phyloP scores from a whole-genome alignment of 2,113 vertebrate genomes.

The Sisor rabdophorus region DNA sequence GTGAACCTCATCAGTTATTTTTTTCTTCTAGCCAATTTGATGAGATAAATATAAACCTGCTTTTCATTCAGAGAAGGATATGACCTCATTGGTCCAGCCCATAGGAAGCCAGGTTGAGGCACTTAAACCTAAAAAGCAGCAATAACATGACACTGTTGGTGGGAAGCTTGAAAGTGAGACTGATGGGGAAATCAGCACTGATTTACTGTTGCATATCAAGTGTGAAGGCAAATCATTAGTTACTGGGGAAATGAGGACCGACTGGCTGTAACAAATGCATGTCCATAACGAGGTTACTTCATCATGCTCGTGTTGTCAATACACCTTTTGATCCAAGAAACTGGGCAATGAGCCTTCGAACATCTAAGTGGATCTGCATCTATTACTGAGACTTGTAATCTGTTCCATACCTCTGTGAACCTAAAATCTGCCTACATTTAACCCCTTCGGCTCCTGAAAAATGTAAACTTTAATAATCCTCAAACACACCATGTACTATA shows the following conservation, averaged over 20 bases:
- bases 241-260: slow-evolving; percentile 43
- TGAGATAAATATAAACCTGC: slow-evolving; percentile 57
- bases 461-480: background rate
- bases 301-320: slow-evolving; percentile 54
- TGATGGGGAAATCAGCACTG: slow-evolving; percentile 65
- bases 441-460: slow-evolving; percentile 28
- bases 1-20: slow-evolving; percentile 21
- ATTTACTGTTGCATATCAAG: slow-evolving; percentile 52
- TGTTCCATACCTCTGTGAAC: slow-evolving; percentile 63
- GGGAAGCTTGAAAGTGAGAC: slow-evolving; percentile 55
- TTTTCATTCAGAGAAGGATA: slow-evolving; percentile 72
- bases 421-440: slow-evolving; percentile 60
- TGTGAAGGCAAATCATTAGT: slow-evolving; percentile 55
- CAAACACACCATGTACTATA: too few relatives aligned
- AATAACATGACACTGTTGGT: slow-evolving; percentile 54
- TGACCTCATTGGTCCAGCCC: slow-evolving; percentile 71
- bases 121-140: slow-evolving; percentile 64
- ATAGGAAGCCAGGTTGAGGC: slow-evolving; percentile 67
- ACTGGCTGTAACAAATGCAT: slow-evolving; percentile 45
- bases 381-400: slow-evolving; percentile 63
- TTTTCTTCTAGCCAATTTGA: slow-evolving; percentile 60
- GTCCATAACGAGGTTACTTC: slow-evolving; percentile 26
- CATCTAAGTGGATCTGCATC: slow-evolving; percentile 63
- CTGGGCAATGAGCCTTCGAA: slow-evolving; percentile 56
- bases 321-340: slow-evolving; percentile 59